Evolutionary conservation across 1,140 invertebrate species (phyloP).

Genomic region (Contarinia nasturtii): DNA sequence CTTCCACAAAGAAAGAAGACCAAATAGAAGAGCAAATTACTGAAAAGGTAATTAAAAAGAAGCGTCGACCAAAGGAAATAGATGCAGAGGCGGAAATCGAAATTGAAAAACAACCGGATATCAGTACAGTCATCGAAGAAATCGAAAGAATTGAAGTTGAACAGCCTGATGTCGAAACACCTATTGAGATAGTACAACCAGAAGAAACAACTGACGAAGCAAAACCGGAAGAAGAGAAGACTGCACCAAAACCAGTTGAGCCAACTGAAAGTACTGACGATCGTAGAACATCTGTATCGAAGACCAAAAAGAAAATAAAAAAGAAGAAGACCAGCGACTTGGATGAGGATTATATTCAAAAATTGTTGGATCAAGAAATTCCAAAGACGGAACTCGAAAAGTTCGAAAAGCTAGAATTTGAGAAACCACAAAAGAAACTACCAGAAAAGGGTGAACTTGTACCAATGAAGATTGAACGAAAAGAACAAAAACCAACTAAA

Average conservation of each 20-base stretch:
- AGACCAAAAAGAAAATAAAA: conserved; percentile 16
- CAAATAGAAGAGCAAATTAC: background rate
- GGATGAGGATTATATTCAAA: conserved; percentile 19
- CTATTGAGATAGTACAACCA: conserved; percentile 13
- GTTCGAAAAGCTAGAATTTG: conserved; percentile 20
- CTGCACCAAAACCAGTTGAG: conserved; percentile 2
- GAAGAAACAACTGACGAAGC: conserved; percentile 18
- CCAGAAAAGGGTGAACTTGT: conserved; percentile 14
- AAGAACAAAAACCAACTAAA: conserved; percentile 20
- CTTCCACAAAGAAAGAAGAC: background rate
- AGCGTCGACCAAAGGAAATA: background rate
- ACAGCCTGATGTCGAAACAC: conserved; percentile 14
- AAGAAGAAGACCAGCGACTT: conserved; percentile 18
- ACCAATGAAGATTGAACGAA: conserved; percentile 18
- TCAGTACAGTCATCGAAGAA: background rate
- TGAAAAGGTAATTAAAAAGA: background rate
- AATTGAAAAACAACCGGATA: background rate
- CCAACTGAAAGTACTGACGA: conserved; percentile 6
- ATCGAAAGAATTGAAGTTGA: conserved; percentile 9
- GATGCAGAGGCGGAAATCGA: background rate
- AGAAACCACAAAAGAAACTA: conserved; percentile 16
- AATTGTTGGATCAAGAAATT: conserved; percentile 18
- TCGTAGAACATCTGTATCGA: conserved; percentile 2
- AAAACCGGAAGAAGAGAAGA: conserved; percentile 15
- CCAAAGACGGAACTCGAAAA: conserved; percentile 19